A percentile compares a stretch with the other conserved stretches of the same genome.
Evolutionary conservation across 2,797 vertebrate species (phyloP).

Genomic region (Delichon dasypus): DNA sequence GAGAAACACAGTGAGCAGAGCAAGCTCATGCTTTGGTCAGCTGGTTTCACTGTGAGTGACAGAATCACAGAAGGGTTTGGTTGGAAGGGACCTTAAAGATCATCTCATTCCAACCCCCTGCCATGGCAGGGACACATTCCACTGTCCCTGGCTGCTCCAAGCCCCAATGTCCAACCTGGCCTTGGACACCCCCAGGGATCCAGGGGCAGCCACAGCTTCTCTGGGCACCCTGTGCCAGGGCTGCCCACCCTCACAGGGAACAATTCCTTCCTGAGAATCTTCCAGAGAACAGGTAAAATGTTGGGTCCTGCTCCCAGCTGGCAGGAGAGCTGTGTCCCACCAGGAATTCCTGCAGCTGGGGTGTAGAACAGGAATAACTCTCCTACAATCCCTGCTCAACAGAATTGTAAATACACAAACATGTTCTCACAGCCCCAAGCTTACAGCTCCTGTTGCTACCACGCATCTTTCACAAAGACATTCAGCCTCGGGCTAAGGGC

Average conservation of each 20-base stretch:
- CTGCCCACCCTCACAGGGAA: not conserved
- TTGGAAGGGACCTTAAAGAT: not conserved
- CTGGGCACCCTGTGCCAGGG: not conserved
- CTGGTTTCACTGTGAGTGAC: not conserved
- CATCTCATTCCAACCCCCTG: too few relatives aligned
- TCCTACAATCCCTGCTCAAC: not conserved
- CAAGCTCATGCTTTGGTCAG: not conserved
- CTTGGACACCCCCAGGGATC: not conserved
- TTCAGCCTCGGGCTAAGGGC: not conserved
- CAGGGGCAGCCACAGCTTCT: not conserved
- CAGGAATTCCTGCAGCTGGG: not conserved
- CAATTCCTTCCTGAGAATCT: not conserved
- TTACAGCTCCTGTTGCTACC: not conserved
- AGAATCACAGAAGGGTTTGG: not conserved
- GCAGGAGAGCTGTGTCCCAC: not conserved
- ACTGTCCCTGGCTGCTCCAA: not conserved
- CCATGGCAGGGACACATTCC: not conserved
- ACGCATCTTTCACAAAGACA: not conserved
- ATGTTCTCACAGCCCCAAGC: not conserved
- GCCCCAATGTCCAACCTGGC: rapidly evolving
- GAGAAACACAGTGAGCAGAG: not conserved
- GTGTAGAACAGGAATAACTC: not conserved
- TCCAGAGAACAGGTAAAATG: not conserved
- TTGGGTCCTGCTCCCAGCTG: not conserved
- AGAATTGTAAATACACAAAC: not conserved